Percentiles rank a stretch among this genome's conserved stretches.
Evolutionary conservation across 2,797 vertebrate species (phyloP).

Genomic region (Cryptoprocta ferox): DNA sequence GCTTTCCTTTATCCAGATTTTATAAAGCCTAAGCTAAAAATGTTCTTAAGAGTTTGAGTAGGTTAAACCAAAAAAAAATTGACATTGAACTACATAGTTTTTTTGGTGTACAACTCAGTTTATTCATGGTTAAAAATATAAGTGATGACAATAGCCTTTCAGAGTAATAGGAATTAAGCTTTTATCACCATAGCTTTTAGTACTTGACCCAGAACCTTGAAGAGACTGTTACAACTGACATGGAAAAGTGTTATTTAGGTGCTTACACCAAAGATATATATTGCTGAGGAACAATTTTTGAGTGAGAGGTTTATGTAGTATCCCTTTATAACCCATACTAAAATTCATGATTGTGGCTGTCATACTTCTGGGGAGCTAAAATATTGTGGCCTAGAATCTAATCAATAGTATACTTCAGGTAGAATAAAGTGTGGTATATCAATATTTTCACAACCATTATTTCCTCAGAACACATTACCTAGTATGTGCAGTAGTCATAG

Average conservation of each 20-base stretch:
- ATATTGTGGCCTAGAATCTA: not conserved
- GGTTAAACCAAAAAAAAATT: not conserved
- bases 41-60: not conserved
- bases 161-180: not conserved
- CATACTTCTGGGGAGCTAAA: not conserved
- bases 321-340: constrained; percentile 46
- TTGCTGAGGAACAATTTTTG: constrained; percentile 48
- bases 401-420: constrained; percentile 46
- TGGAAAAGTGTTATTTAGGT: not conserved
- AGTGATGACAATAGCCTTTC: not conserved
- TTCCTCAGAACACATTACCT: not conserved
- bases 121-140: constrained; percentile 7
- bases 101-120: not conserved
- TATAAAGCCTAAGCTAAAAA: constrained; percentile 35
- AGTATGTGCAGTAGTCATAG: not conserved
- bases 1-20: not conserved
- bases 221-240: constrained; percentile 22
- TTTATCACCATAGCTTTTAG: constrained; percentile 38
- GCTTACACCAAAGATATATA: not conserved
- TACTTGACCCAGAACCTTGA: constrained; percentile 23
- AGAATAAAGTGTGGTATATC: not conserved
- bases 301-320: constrained; percentile 41
- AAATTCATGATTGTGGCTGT: constrained; percentile 41
- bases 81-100: not conserved
- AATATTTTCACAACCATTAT: constrained; percentile 34